Conservation (phyloP, 2,888 invertebrate species). For the Apamea anceps region DNA sequence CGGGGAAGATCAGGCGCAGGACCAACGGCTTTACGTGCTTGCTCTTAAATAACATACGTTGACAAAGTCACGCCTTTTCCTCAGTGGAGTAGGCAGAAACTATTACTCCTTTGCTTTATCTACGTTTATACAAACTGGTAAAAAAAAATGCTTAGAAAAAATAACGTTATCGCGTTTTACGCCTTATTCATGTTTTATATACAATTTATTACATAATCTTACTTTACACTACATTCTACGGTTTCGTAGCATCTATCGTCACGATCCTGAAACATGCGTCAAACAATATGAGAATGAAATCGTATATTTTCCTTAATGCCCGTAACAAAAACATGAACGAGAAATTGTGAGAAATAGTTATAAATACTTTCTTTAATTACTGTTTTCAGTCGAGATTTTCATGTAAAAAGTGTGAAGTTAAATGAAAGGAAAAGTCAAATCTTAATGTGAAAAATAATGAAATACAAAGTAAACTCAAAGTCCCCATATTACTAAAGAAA, state of each 20-base stretch:
- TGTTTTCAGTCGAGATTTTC: background rate
- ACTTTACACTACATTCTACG: constrained; percentile 3
- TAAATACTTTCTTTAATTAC: background rate
- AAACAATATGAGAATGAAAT: constrained; percentile 9
- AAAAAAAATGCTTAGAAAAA: background rate
- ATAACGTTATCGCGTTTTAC: constrained; percentile 4
- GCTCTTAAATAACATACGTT: background rate
- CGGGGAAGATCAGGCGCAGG: background rate
- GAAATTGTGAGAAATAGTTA: background rate
- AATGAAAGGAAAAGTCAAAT: background rate
- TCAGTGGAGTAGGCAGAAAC: background rate
- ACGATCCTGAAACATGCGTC: constrained; percentile 31
- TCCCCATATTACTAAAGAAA: too few species aligned
- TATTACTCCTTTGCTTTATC: background rate
- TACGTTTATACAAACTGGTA: background rate
- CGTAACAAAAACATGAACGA: constrained; percentile 6
- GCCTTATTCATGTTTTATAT: constrained; percentile 3
- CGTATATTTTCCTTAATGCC: constrained; percentile 14
- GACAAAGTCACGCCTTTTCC: background rate
- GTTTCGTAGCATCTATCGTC: constrained; percentile 27
- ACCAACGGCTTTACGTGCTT: too few species aligned
- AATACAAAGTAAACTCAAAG: background rate
- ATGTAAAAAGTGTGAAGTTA: background rate
- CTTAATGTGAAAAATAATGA: background rate
- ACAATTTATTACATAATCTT: constrained; percentile 22